Conservation (phyloP, 2,113 vertebrate species). For the Upupa epops region DNA sequence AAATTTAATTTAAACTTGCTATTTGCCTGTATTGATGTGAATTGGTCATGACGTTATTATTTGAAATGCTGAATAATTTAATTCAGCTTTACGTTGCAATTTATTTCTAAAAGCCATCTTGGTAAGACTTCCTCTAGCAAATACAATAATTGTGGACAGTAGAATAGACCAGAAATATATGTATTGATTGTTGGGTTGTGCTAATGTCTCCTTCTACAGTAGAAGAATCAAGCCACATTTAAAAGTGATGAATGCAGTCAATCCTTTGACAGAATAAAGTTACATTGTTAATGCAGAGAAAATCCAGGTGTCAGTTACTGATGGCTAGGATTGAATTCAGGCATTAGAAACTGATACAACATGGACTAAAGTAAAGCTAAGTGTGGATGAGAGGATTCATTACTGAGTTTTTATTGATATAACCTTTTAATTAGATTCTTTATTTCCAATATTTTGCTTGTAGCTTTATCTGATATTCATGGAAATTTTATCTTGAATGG, state of each 20-base stretch:
- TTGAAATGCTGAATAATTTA: background rate
- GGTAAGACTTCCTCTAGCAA: background rate
- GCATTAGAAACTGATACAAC: background rate
- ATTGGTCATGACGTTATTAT: background rate
- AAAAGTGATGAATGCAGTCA: background rate
- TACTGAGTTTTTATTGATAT: background rate
- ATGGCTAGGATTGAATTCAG: background rate
- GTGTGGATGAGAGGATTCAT: background rate
- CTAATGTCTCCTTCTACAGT: background rate
- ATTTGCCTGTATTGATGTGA: background rate
- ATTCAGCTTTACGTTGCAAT: background rate
- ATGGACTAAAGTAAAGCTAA: background rate
- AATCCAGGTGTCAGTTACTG: background rate
- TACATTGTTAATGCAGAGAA: background rate
- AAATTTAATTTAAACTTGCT: background rate
- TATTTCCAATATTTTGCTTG: conserved; percentile 46
- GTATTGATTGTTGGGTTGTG: background rate
- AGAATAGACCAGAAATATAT: background rate
- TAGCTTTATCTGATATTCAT: conserved; percentile 89
- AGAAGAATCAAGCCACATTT: background rate
- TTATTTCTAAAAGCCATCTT: background rate
- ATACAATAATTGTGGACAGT: background rate
- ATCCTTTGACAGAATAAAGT: background rate
- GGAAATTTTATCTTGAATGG: conserved; percentile 94
- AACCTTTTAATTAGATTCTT: conserved; percentile 9